Evolutionary conservation across 2,797 vertebrate species (phyloP).

Genomic region (Rhodeus uyekii): DNA sequence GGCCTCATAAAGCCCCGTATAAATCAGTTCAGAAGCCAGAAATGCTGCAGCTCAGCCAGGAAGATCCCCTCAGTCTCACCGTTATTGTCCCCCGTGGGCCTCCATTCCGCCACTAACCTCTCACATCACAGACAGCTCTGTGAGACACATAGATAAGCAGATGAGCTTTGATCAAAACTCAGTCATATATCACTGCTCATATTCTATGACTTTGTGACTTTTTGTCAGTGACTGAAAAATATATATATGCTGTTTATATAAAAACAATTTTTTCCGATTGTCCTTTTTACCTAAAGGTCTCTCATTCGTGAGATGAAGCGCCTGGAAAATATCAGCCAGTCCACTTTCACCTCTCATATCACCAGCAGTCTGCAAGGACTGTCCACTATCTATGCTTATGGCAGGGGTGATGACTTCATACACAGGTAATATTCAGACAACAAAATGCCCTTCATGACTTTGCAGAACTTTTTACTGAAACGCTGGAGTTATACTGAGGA

Average conservation of each 20-base stretch:
- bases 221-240: conserved; percentile 44
- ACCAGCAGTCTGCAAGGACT: conserved; percentile 84
- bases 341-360: conserved; percentile 85
- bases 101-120: conserved; percentile 57
- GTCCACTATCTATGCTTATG: conserved; percentile 84
- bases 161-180: conserved; percentile 57
- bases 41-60: conserved; percentile 49
- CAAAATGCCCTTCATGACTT: conserved; percentile 11
- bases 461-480: conserved; percentile 14
- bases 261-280: no score
- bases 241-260: no score
- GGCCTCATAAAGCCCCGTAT: conserved; percentile 56
- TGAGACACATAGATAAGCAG: conserved; percentile 45
- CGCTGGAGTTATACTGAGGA: background rate
- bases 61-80: conserved; percentile 47
- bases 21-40: conserved; percentile 54
- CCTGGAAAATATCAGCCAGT: conserved; percentile 83
- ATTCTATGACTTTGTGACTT: conserved; percentile 42
- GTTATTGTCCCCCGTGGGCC: conserved; percentile 53
- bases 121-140: conserved; percentile 41
- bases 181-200: conserved; percentile 29
- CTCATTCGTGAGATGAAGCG: conserved; percentile 85
- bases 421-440: conserved; percentile 67
- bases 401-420: conserved; percentile 76
- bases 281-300: conserved; percentile 67